Base-by-base conservation (phyloP, 92 coral and sea anemone genomes). In the Palythoa caribaeorum region DNA sequence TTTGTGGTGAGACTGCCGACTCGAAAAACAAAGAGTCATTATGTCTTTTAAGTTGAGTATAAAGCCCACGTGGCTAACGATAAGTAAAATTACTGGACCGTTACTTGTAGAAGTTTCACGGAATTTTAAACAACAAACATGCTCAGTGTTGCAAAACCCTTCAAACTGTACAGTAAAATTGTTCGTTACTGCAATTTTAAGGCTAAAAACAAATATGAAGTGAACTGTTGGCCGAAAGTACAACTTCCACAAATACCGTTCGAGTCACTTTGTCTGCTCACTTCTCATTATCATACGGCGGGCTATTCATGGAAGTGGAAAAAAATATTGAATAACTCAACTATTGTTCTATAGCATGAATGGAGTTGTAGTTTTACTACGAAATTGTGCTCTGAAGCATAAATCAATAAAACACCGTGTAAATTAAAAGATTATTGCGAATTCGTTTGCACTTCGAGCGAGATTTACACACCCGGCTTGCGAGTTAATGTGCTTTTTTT, bases 291-390 rank as follows among this genome's bases (percentile, higher is more conserved):
- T 15, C 86, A 81, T 81, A 81, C 75, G 76, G 86, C 76, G 86
- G 86, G 86, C 75, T 63, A 39, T 14, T 15, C 76, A 47, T 6
- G 86, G 62, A 19, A 81, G 47, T 81, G 73, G 76, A 81, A 66
- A 54, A 81, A 15, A 63, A 63, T 6, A 55, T 11, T 28, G 28
- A 11, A 79, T 79, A 40, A 8, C 86, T 9, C 21, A 11, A 3
- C 20, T 36, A 65, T 81, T 81, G 86, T 65, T 65, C 66, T 20
- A 5, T 3, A 0, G 21, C 35, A 81, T 81, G 86, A 81, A 81
- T 81, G 86, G 59, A 81, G 75, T 81, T 44, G 76, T 81, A 81
- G 62, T 81, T 81, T 81, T 81, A 81, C 86, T 81, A 81, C 75
- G 16, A 17, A 44, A 44, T 44, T 81, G 86, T 40, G 76, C 86